phyloP scores from a whole-genome alignment of 35 echinoderm and acorn worm species.

The Amphiura filiformis region DNA sequence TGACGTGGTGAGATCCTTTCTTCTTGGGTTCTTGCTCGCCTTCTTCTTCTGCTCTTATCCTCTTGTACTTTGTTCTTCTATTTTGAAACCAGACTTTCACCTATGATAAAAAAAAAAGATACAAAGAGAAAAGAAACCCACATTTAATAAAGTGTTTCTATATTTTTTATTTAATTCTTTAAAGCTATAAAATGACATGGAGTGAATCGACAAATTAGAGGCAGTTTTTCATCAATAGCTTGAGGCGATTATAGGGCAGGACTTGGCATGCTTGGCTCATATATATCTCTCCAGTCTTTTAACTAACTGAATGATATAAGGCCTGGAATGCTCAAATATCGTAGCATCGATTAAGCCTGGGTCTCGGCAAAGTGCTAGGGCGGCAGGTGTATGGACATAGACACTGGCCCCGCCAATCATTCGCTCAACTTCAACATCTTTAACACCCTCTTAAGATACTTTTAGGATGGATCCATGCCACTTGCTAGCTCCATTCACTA shows the following conservation, averaged over 20 bases:
- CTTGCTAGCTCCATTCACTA: neutral
- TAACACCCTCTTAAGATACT: constrained; percentile 4
- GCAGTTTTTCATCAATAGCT: neutral
- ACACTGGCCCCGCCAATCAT: constrained; percentile 5
- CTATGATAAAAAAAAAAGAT: constrained; percentile 47
- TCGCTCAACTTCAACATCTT: neutral
- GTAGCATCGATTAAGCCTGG: neutral
- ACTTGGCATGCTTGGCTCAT: neutral
- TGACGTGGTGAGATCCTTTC: constrained; percentile 95
- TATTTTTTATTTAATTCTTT: neutral
- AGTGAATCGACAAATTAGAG: neutral
- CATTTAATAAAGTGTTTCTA: no score
- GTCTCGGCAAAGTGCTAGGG: neutral
- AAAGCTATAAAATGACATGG: neutral
- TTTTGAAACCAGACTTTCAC: constrained; percentile 99
- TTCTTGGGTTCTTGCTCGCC: constrained; percentile 87
- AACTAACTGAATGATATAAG: constrained; percentile 12
- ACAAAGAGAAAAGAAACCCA: constrained; percentile 22
- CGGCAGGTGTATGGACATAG: neutral
- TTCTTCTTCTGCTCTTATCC: constrained; percentile 89
- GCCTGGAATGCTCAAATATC: constrained; percentile 4
- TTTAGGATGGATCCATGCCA: neutral
- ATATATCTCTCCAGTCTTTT: neutral
- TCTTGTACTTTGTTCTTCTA: constrained; percentile 96
- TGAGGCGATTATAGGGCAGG: neutral